These are phyloP conservation scores for Fragum sueziense DNA, from an alignment of 2,888 invertebrate genomes.

Conservation along the genomic window DNA sequence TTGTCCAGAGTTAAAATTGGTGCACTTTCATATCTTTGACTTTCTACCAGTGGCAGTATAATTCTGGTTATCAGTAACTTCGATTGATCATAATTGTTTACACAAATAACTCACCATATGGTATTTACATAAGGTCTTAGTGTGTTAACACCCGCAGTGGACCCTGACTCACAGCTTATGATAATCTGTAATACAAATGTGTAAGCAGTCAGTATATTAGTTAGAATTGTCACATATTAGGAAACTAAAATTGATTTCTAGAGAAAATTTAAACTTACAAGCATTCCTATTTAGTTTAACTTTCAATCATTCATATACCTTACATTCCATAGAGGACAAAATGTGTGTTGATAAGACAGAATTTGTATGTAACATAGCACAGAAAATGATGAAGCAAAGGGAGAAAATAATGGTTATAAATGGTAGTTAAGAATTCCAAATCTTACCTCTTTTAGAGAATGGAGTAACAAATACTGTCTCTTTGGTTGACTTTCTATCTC, in stretches of 20 bases:
- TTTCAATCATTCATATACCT: not conserved
- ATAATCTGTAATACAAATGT: constrained; percentile 82
- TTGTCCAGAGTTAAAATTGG: too few species aligned
- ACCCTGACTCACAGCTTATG: constrained; percentile 91
- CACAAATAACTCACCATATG: constrained; percentile 88
- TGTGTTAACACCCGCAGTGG: constrained; percentile 89
- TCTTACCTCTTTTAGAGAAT: constrained; percentile 96
- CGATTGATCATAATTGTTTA: too few species aligned
- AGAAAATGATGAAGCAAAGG: too few species aligned
- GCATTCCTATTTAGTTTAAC: not conserved
- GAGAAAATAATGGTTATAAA: too few species aligned
- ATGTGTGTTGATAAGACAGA: too few species aligned
- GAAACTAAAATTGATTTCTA: not conserved
- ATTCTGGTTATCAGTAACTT: too few species aligned
- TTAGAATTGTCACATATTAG: not conserved
- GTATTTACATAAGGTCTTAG: constrained; percentile 85
- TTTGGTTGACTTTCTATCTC: constrained; percentile 97
- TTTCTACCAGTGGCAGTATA: too few species aligned
- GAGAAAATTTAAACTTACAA: not conserved
- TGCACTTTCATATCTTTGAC: too few species aligned
- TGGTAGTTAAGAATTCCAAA: constrained; percentile 21
- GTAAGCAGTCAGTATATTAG: not conserved
- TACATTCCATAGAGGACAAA: too few species aligned
- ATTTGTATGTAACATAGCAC: too few species aligned
- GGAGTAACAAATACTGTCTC: constrained; percentile 96